Percentiles rank a stretch among this genome's conserved stretches.
These are phyloP conservation scores for Physella acuta DNA, from an alignment of 1,140 invertebrate genomes.

Conservation along the genomic window DNA sequence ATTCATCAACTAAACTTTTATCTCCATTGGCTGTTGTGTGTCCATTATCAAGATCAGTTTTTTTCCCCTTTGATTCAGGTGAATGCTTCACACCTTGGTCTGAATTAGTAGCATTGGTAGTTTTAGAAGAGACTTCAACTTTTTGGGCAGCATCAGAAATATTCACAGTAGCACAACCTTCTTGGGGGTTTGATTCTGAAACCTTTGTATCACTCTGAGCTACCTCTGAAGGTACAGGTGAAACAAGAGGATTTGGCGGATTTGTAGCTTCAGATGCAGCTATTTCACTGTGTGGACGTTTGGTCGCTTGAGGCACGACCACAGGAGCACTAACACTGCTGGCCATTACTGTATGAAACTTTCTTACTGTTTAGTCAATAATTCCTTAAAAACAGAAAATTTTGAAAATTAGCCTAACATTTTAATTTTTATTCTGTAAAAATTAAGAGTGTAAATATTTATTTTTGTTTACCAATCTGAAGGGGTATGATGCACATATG, in stretches of 20 bases:
- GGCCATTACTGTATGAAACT: not conserved
- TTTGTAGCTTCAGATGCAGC: not conserved
- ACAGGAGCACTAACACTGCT: constrained; percentile 16
- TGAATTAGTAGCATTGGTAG: too few species aligned
- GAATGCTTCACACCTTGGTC: not conserved
- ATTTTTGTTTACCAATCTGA: not conserved
- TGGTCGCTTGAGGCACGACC: not conserved
- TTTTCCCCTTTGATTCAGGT: not conserved
- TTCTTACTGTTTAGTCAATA: not conserved
- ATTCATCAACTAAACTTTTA: not conserved
- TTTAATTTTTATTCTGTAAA: not conserved
- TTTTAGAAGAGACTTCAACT: not conserved
- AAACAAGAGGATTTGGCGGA: not conserved
- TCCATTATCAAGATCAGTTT: not conserved
- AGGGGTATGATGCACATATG: not conserved
- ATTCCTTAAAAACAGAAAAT: not conserved
- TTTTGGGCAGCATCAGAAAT: not conserved
- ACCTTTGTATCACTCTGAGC: not conserved
- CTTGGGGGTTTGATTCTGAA: not conserved
- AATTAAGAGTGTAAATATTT: not conserved
- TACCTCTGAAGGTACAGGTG: not conserved
- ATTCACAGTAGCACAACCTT: not conserved
- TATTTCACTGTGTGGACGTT: constrained; percentile 3
- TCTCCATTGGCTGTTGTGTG: not conserved
- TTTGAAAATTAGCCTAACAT: not conserved